Conservation (phyloP, 2,113 vertebrate genomes). For the Xyrauchen texanus region DNA sequence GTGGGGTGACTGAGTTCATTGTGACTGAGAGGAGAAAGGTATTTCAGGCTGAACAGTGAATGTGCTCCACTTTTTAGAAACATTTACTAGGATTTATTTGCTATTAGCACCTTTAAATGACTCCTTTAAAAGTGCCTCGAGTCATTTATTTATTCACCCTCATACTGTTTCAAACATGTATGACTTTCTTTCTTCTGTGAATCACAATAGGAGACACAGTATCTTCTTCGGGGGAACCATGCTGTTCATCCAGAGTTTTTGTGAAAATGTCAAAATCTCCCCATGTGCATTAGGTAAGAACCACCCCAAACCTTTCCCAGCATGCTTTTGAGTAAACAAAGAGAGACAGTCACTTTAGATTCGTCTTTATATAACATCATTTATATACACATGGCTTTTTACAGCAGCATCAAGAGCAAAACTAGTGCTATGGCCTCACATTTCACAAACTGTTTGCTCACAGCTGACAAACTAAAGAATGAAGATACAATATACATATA, state of each 20-base stretch:
- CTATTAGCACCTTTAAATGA: too few species aligned
- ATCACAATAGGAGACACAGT: too few species aligned
- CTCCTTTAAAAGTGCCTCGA: too few species aligned
- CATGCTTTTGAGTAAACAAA: slow-evolving; percentile 59
- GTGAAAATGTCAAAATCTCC: too few species aligned
- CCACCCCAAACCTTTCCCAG: too few species aligned
- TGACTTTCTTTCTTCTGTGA: too few species aligned
- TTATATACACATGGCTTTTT: slow-evolving; percentile 91
- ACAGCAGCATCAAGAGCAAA: slow-evolving; percentile 76
- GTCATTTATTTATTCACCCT: too few species aligned
- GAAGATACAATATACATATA: slow-evolving; percentile 52
- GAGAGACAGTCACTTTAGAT: slow-evolving; percentile 35
- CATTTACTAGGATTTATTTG: not conserved
- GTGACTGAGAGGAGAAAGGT: not conserved
- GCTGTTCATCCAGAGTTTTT: too few species aligned
- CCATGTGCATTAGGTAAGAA: too few species aligned
- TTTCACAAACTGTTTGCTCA: slow-evolving; percentile 43
- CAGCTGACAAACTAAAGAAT: slow-evolving; percentile 54
- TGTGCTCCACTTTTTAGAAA: not conserved
- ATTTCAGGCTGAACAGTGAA: slow-evolving; percentile 3
- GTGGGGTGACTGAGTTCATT: slow-evolving; percentile 45
- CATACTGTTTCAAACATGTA: too few species aligned
- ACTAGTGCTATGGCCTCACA: slow-evolving; percentile 52
- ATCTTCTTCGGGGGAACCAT: too few species aligned
- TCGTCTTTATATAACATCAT: slow-evolving; percentile 75